phyloP scores from a whole-genome alignment of 2,113 vertebrate genomes.

The Tautogolabrus adspersus region DNA sequence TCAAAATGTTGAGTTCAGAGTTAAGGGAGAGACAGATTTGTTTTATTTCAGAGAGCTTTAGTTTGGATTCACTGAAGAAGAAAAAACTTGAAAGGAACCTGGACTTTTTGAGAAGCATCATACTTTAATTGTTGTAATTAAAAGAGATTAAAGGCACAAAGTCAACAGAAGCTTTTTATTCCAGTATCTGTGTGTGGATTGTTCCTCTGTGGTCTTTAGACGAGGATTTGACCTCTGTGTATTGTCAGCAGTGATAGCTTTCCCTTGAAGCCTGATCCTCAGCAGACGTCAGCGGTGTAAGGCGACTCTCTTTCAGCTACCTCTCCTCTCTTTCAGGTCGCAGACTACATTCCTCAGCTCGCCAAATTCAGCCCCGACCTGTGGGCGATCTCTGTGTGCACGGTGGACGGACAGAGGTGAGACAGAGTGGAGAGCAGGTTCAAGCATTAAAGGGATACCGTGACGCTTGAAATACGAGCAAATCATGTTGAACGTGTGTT shows the following conservation, averaged over 20 bases:
- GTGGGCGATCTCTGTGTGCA: conserved; percentile 97
- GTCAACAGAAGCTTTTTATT: neutral
- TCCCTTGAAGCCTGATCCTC: conserved; percentile 28
- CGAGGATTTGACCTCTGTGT: conserved; percentile 21
- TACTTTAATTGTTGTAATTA: too few species aligned
- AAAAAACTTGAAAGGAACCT: neutral
- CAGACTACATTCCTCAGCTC: conserved; percentile 98
- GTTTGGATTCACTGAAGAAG: neutral
- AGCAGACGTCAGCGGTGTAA: conserved; percentile 37
- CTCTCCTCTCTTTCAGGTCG: conserved; percentile 86
- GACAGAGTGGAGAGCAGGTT: neutral
- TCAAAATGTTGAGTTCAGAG: neutral
- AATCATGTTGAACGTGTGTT: neutral
- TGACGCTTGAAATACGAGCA: neutral
- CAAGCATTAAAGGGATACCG: neutral
- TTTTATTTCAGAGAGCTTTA: neutral
- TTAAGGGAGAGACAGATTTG: neutral
- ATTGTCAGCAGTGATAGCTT: conserved; percentile 1
- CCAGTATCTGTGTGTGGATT: neutral
- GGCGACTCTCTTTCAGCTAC: conserved; percentile 12
- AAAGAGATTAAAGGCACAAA: conserved; percentile 8
- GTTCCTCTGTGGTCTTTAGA: conserved; percentile 7
- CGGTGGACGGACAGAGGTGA: conserved; percentile 98
- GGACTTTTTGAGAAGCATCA: neutral
- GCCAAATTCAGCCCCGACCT: conserved; percentile 97